These are phyloP conservation scores for Chloroceryle aenea DNA, from an alignment of 2,113 vertebrate genomes.

Conservation along the genomic window DNA sequence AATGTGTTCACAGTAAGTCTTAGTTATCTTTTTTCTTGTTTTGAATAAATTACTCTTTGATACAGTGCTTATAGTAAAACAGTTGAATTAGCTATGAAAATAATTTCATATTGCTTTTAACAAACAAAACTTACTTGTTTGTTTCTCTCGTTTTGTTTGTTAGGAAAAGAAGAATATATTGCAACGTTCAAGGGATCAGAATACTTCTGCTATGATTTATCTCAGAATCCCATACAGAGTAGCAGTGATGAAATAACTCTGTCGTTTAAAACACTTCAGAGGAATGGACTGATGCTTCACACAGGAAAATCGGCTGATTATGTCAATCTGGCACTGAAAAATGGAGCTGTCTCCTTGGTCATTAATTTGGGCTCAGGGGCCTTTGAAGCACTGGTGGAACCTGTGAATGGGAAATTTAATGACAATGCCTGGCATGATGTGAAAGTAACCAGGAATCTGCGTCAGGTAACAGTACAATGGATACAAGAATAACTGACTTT, in stretches of 20 bases:
- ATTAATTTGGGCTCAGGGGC: constrained; percentile 99
- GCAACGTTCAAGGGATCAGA: constrained; percentile 98
- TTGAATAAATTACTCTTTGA: neutral
- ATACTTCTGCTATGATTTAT: constrained; percentile 99
- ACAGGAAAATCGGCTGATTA: constrained; percentile 99
- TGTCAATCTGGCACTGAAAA: constrained; percentile 99
- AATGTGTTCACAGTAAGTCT: neutral
- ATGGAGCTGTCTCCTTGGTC: constrained; percentile 98
- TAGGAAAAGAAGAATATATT: constrained; percentile 97
- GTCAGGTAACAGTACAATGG: constrained; percentile 99
- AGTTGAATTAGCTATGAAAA: neutral
- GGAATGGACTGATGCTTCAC: constrained; percentile 99
- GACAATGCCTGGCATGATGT: constrained; percentile 99
- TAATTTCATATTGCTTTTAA: neutral
- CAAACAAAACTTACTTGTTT: neutral
- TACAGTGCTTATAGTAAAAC: neutral
- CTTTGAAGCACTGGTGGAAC: constrained; percentile 99
- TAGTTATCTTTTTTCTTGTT: neutral
- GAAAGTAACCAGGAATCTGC: constrained; percentile 99
- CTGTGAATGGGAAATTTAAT: constrained; percentile 99
- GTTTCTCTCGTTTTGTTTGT: constrained; percentile 63
- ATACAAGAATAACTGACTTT: constrained; percentile 83
- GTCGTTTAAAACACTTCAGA: constrained; percentile 98
- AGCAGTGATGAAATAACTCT: constrained; percentile 99
- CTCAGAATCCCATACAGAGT: constrained; percentile 98